Evolutionary conservation across 2,113 vertebrate species (phyloP).

Genomic region (Fukomys damarensis): DNA sequence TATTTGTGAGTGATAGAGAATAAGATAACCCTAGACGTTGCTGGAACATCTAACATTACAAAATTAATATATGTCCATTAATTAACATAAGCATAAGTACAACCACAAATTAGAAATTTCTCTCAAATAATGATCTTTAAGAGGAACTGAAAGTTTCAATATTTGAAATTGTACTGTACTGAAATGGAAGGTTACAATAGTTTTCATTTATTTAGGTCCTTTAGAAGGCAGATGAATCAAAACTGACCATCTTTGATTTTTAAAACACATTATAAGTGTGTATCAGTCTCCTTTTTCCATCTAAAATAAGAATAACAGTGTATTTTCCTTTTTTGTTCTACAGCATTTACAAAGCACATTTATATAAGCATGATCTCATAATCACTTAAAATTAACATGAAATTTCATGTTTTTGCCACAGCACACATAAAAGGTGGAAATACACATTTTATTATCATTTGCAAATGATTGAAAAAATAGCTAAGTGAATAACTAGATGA

Average conservation of each 20-base stretch:
- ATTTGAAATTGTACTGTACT: neutral
- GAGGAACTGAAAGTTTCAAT: neutral
- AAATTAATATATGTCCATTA: constrained; percentile 40
- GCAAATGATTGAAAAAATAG: neutral
- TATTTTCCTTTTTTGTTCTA: neutral
- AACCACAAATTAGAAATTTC: constrained; percentile 56
- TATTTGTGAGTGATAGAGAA: constrained; percentile 51
- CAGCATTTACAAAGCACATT: neutral
- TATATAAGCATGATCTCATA: neutral
- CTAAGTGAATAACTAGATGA: constrained; percentile 10
- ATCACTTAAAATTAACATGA: neutral
- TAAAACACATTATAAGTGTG: neutral
- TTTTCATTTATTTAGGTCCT: constrained; percentile 1
- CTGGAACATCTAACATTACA: neutral
- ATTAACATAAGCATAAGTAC: constrained; percentile 53
- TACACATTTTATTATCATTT: neutral
- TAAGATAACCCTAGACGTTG: constrained; percentile 51
- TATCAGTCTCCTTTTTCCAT: neutral
- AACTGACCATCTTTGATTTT: neutral
- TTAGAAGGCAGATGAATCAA: neutral
- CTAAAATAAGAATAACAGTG: neutral
- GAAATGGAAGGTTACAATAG: neutral
- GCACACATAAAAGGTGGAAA: neutral
- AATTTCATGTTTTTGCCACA: neutral
- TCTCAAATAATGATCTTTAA: neutral